Conservation (phyloP, 30 jellyfish, hydroid and myxozoan genomes). For the Aurelia sp. region DNA sequence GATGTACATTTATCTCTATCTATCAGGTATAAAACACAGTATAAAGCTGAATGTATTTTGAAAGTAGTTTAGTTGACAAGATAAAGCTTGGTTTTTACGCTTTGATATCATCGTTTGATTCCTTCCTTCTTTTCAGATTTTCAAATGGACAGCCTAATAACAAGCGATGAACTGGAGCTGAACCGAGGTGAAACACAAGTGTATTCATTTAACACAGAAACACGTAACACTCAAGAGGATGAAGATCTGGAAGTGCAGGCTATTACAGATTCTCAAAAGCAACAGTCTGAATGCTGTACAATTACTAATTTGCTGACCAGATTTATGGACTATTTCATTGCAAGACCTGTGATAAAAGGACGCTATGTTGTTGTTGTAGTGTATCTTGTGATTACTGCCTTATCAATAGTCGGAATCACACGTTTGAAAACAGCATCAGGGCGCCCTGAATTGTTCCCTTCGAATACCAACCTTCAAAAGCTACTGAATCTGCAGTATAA, state of each 20-base stretch:
- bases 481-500: slow-evolving; percentile 48
- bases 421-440: slow-evolving; percentile 72
- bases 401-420: slow-evolving; percentile 52
- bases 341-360: slow-evolving; percentile 53
- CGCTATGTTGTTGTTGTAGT: slow-evolving; percentile 33
- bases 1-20: no score
- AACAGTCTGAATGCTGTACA: slow-evolving; percentile 59
- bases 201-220: neutral
- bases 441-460: slow-evolving; percentile 71
- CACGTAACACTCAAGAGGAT: neutral
- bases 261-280: neutral
- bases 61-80: no score
- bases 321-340: slow-evolving; percentile 51
- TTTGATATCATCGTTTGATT: neutral
- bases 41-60: no score
- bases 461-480: slow-evolving; percentile 69
- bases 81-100: no score
- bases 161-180: slow-evolving; percentile 36
- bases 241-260: neutral
- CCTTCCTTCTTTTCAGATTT: slow-evolving; percentile 6
- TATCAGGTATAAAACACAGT: no score
- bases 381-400: slow-evolving; percentile 34
- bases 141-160: slow-evolving; percentile 13
- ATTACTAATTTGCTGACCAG: slow-evolving; percentile 28
- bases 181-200: neutral